These are phyloP conservation scores for Chauna torquata DNA, from an alignment of 2,113 vertebrate genomes.

Conservation along the genomic window DNA sequence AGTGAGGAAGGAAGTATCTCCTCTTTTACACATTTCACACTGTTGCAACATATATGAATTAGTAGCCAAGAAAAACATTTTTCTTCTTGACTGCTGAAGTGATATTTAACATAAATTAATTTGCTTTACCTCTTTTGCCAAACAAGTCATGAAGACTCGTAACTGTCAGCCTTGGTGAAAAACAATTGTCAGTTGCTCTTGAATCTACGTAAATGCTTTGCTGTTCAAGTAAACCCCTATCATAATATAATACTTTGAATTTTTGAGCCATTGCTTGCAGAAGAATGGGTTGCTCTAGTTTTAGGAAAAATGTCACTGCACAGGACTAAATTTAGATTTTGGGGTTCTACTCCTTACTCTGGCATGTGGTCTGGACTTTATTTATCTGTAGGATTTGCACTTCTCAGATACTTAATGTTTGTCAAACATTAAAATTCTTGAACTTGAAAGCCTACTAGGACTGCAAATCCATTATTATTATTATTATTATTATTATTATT, in stretches of 20 bases:
- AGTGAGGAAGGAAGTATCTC: background rate
- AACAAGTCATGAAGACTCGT: background rate
- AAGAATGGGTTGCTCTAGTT: background rate
- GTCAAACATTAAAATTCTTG: background rate
- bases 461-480: background rate
- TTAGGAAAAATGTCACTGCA: background rate
- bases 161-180: background rate
- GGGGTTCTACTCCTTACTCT: background rate
- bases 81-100: background rate
- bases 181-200: background rate
- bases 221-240: background rate
- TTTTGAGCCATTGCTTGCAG: background rate
- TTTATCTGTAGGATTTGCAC: background rate
- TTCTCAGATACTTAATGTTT: background rate
- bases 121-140: background rate
- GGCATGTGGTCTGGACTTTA: background rate
- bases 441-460: background rate
- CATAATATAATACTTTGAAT: background rate
- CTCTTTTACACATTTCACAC: background rate
- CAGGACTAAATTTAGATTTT: background rate
- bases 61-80: conserved; percentile 6
- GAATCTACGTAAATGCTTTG: background rate
- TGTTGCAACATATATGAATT: background rate
- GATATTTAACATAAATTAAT: background rate
- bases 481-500: background rate